Base-by-base conservation (phyloP, 35 echinoderm and acorn worm genomes). In the Apostichopus japonicus region DNA sequence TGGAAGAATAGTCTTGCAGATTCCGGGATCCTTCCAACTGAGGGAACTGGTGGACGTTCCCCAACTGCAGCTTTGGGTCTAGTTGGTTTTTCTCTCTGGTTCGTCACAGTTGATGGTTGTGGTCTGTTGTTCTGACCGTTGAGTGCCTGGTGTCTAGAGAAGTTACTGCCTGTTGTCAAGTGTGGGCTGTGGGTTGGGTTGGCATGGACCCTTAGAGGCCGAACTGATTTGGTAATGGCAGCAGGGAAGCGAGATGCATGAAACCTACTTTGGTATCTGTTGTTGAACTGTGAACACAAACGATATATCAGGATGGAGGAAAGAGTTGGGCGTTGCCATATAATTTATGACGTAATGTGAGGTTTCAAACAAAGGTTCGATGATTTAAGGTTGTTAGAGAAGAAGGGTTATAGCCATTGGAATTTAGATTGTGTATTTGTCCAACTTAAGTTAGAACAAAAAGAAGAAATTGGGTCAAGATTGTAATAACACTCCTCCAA, bases 1-100 rank as follows among this genome's bases (percentile, higher is more conserved):
- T 80, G 78, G 78, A 80, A 80, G 78, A 80, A 80, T 80, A 80
- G 23, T 23, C 23, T 27, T 0, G 78, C 78, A 53, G 78, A 27
- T 23, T 80, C 78, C 22, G 78, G 78, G 22, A 80, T 80, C 78
- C 78, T 80, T 80, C 78, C 78, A 17, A 23, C 78, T 27, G 78
- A 19, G 13, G 78, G 17, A 23, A 80, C 78, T 19, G 78, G 16
- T 80, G 78, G 78, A 27, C 78, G 4, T 80, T 53, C 22, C 78
- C 78, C 17, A 23, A 80, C 51, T 19, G 78, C 16, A 23, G 4
- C 78, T 13, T 80, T 80, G 6, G 13, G 14, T 4, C 78, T 4
- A 6, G 51, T 53, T 23, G 13, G 78, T 23, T 23, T 80, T 10
- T 53, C 23, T 80, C 78, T 80, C 78, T 80, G 78, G 23, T 23